Base-by-base conservation (phyloP, 2,888 invertebrate genomes). In the Xestia ashworthii region DNA sequence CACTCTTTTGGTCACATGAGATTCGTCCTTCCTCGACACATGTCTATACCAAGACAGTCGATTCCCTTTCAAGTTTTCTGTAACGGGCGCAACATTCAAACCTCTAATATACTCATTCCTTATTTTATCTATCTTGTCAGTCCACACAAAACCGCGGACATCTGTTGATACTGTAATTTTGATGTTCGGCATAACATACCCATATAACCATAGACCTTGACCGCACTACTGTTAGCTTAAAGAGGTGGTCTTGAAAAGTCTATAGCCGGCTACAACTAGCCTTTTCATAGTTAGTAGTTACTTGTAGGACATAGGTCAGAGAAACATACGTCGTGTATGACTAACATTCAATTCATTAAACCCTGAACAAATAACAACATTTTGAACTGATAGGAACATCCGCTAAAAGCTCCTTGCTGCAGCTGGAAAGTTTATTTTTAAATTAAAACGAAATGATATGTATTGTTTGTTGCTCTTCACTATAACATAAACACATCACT, bases 341-440 rank as follows among this genome's bases (percentile, higher is more conserved):
- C 32, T 50, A 64, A 25, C 19, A 12, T 16, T 25, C 5, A 46
- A 32, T 66, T 53, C 50, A 60, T 16, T 48, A n/a, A 32, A 53
- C 32, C 64, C 58, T 11, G 9, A 48, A 76, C 70, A 66, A 55
- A 62, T 12, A 22, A 60, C 38, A 62, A 44, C 22, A 46, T 69
- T 11, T 50, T 12, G 16, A 65, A 62, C 55, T 66, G 84, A 82
- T 82, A 82, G 55, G 38, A 8, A 72, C 80, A 5, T 82, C 82
- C 82, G 84, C 5, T 83, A n/a, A 25, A 62, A 74, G 69, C 60
- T 60, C 14, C 22, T 32, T 32, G 62, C 1, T 50, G 58, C 46
- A 44, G 44, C 55, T 80, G 74, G 25, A 32, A 38, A 50, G 38
- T 66, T 66, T 73, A 71, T 71, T 70, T 76, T 65, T 64, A 76